Conservation (phyloP, 2,113 vertebrate genomes). For the Amblyopsis rosae region DNA sequence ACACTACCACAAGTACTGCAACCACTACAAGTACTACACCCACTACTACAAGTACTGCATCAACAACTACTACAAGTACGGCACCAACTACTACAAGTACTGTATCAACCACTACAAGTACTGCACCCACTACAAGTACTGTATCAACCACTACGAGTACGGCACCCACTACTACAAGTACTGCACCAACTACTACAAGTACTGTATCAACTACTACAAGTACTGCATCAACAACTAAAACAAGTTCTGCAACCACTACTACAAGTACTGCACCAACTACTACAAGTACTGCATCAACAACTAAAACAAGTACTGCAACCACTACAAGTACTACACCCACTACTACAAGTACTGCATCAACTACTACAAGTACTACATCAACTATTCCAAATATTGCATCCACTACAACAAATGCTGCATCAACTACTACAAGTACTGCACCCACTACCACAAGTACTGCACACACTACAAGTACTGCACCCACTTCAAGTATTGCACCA, state of each 20-base stretch:
- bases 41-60: background rate
- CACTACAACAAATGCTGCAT: too few species aligned
- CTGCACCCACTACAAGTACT: background rate
- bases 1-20: background rate
- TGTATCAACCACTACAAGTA: background rate
- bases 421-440: background rate
- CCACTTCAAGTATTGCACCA: background rate
- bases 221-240: too few species aligned
- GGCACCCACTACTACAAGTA: too few species aligned
- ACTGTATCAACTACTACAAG: too few species aligned
- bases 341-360: background rate
- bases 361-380: background rate
- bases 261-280: too few species aligned
- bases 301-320: background rate
- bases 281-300: background rate
- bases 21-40: too few species aligned
- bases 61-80: background rate
- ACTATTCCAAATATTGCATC: background rate
- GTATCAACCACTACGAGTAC: too few species aligned
- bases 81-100: background rate
- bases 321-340: background rate
- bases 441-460: background rate
- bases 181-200: too few species aligned
- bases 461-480: too few species aligned
- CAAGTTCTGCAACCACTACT: too few species aligned